These are phyloP conservation scores for Euphonia xanthogaster DNA, from an alignment of 2,797 vertebrate genomes.

Conservation along the genomic window DNA sequence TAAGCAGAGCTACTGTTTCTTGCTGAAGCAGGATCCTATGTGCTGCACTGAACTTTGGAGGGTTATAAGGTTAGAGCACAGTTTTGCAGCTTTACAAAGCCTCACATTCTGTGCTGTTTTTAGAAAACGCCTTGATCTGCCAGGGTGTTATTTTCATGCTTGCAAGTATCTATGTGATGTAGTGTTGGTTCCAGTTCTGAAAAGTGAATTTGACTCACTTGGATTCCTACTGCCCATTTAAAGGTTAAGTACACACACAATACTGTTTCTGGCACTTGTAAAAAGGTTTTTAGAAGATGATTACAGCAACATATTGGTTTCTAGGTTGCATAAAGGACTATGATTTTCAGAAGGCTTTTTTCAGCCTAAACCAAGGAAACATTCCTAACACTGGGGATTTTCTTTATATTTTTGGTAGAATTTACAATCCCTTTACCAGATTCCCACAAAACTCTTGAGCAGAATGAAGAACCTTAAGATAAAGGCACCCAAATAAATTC, in stretches of 20 bases:
- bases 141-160: constrained; percentile 16
- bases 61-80: not conserved
- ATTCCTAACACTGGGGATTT: not conserved
- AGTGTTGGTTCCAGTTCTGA: not conserved
- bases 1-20: not conserved
- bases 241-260: constrained; percentile 42
- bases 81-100: not conserved
- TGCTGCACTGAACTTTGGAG: not conserved
- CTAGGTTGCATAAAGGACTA: not conserved
- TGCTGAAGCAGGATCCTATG: not conserved
- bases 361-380: not conserved
- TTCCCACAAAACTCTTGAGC: not conserved
- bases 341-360: not conserved
- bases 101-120: not conserved
- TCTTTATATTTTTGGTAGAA: not conserved
- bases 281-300: not conserved
- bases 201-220: constrained; percentile 7
- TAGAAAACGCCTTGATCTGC: constrained; percentile 21
- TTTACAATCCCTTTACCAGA: not conserved
- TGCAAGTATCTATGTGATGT: not conserved
- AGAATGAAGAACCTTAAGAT: not conserved
- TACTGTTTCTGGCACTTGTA: constrained; percentile 18
- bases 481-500: not conserved
- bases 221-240: not conserved
- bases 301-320: not conserved